phyloP scores from a whole-genome alignment of 2,888 invertebrate genomes.

The Branchellion lobata region DNA sequence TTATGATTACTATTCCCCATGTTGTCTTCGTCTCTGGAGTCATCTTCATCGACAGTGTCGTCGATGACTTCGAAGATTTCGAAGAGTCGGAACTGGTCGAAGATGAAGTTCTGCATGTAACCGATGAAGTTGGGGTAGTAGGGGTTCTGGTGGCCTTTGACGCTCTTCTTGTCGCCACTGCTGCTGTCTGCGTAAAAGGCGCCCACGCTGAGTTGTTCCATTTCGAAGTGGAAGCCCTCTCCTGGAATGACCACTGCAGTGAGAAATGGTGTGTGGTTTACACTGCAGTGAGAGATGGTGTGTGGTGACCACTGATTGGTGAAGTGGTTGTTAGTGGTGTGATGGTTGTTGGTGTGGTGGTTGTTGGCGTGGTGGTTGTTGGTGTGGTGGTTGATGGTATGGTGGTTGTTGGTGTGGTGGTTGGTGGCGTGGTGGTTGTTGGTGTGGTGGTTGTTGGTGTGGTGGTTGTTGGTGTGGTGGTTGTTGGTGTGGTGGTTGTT shows the following conservation, averaged over 20 bases:
- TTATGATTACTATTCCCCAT: not conserved
- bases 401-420: too few species aligned
- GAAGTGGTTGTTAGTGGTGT: too few species aligned
- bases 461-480: too few species aligned
- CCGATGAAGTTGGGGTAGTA: conserved; percentile 47
- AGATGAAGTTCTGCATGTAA: conserved; percentile 51
- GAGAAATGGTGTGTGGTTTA: too few species aligned
- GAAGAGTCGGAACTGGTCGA: conserved; percentile 47
- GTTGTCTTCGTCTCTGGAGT: not conserved
- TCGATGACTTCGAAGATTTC: conserved; percentile 33
- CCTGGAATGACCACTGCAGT: conserved; percentile 49
- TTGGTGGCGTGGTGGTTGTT: too few species aligned
- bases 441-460: too few species aligned
- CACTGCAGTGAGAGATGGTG: too few species aligned
- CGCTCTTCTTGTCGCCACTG: not conserved
- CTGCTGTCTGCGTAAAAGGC: not conserved
- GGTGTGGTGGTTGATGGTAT: too few species aligned
- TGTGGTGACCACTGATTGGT: too few species aligned
- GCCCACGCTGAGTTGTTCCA: conserved; percentile 47
- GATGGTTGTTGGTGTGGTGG: too few species aligned
- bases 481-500: too few species aligned
- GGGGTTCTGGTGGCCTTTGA: not conserved
- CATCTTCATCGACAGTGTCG: not conserved
- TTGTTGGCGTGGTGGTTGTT: too few species aligned
- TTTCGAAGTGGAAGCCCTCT: conserved; percentile 50